Conservation (phyloP, 2,797 vertebrate species). For the Enteromius paludinosus region DNA sequence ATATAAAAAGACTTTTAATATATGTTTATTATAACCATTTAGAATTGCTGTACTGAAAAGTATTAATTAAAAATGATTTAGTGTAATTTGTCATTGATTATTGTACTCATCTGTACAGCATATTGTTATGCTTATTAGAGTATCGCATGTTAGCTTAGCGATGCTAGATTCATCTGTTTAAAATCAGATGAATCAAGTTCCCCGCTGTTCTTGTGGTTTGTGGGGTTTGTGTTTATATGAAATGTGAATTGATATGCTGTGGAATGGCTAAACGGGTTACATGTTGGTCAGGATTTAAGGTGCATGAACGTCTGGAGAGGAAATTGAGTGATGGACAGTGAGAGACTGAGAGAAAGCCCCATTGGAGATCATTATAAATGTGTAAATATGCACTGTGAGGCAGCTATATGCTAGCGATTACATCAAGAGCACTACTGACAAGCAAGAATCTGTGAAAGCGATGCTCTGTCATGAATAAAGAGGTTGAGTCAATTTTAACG, state of each 20-base stretch:
- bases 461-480: background rate
- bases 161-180: background rate
- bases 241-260: background rate
- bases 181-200: background rate
- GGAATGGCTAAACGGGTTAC: background rate
- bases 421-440: background rate
- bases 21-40: background rate
- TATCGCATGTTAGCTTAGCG: background rate
- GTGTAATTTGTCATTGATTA: background rate
- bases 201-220: background rate
- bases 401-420: background rate
- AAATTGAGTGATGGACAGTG: conserved; percentile 11
- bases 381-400: background rate
- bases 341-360: conserved; percentile 5
- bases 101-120: background rate
- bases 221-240: background rate
- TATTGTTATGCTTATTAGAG: background rate
- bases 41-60: background rate
- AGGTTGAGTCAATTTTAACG: too few species aligned
- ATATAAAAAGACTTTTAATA: background rate
- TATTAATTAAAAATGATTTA: background rate
- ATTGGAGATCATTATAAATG: background rate
- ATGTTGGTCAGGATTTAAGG: background rate
- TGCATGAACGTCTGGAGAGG: conserved; percentile 20
- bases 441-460: background rate